A percentile compares a stretch with the other conserved stretches of the same genome.
These are phyloP conservation scores for Mercenaria mercenaria DNA, from an alignment of 1,140 invertebrate genomes.

Conservation along the genomic window DNA sequence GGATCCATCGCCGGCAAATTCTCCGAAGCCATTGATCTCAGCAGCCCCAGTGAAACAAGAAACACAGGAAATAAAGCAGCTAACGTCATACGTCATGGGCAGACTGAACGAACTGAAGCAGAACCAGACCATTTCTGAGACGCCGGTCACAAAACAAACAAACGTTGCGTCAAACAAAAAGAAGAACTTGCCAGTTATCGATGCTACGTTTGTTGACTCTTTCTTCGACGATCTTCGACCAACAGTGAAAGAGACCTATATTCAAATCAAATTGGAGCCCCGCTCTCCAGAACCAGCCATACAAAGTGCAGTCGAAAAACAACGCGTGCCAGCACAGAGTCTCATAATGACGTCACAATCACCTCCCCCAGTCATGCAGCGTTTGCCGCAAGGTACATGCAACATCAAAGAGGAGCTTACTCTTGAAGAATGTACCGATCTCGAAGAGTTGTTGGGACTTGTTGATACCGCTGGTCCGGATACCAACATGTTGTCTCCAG, in stretches of 20 bases:
- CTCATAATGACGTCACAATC: slow-evolving; percentile 46
- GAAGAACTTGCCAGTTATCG: slow-evolving; percentile 80
- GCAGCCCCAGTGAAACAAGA: slow-evolving; percentile 53
- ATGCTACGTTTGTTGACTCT: slow-evolving; percentile 79
- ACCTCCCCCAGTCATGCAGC: not conserved
- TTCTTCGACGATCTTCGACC: slow-evolving; percentile 80
- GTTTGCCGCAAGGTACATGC: not conserved
- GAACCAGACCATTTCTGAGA: slow-evolving; percentile 5
- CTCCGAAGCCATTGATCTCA: slow-evolving; percentile 75
- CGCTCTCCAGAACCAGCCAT: slow-evolving; percentile 39
- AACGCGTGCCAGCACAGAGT: slow-evolving; percentile 37
- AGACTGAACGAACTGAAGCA: slow-evolving; percentile 66
- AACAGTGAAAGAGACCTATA: not conserved
- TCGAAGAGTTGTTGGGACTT: slow-evolving; percentile 78
- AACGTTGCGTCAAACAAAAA: slow-evolving; percentile 31
- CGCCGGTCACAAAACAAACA: not conserved
- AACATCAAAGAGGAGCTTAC: slow-evolving; percentile 60
- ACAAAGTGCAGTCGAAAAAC: not conserved
- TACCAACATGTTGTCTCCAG: slow-evolving; percentile 53
- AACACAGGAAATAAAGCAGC: slow-evolving; percentile 69
- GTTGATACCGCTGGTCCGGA: slow-evolving; percentile 68
- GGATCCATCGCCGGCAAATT: slow-evolving; percentile 81
- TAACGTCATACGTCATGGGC: slow-evolving; percentile 63
- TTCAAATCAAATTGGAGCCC: slow-evolving; percentile 62
- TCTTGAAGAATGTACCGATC: slow-evolving; percentile 69